Evolutionary conservation across 1,140 invertebrate genomes (phyloP).

Genomic region (Calliopsis andreniformis): DNA sequence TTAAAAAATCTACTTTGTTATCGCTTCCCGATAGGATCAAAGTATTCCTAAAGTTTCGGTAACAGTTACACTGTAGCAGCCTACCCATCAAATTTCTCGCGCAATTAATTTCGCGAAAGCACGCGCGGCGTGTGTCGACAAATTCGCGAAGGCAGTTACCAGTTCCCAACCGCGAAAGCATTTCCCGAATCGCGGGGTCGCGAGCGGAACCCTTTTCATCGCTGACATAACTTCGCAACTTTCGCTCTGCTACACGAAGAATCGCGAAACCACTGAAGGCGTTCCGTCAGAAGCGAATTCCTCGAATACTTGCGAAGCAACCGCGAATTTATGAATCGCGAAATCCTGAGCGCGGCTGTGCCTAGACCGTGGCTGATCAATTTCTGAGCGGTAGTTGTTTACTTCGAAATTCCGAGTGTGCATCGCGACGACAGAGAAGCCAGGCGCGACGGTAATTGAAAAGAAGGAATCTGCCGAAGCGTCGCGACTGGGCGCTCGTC

Average conservation of each 20-base stretch:
- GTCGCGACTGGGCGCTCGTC: neutral
- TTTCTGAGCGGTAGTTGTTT: constrained; percentile 29
- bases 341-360: no score
- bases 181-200: no score
- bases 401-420: constrained; percentile 13
- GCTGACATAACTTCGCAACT: constrained; percentile 24
- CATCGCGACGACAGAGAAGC: neutral
- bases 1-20: no score
- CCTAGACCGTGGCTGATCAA: neutral
- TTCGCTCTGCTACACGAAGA: constrained; percentile 6
- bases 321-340: constrained; percentile 31
- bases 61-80: neutral
- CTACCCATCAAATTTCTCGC: neutral
- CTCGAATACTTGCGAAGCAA: constrained; percentile 32
- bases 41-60: neutral
- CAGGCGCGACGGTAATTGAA: constrained; percentile 20
- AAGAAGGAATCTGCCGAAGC: constrained; percentile 9
- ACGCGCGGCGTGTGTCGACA: neutral
- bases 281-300: constrained; percentile 16
- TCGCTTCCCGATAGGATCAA: neutral
- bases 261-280: neutral
- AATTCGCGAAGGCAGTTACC: neutral
- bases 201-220: neutral
- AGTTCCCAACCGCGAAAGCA: no score
- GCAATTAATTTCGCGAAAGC: neutral